phyloP scores from a whole-genome alignment of 2,797 vertebrate genomes.

The Coluber constrictor region DNA sequence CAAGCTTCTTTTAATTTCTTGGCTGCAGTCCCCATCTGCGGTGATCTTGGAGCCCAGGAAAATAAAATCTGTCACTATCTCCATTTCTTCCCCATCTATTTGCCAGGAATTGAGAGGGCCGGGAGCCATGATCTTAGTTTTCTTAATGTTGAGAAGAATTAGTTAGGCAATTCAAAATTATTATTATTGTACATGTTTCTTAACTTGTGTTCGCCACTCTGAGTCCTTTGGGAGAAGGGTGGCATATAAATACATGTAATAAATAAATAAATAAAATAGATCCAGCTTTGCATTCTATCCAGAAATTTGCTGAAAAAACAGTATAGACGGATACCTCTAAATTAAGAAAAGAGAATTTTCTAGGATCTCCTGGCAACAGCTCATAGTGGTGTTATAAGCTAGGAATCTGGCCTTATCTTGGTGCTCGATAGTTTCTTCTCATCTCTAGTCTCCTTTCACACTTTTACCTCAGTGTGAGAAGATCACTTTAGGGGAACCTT shows the following conservation, averaged over 20 bases:
- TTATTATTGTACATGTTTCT: too few species aligned
- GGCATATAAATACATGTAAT: too few species aligned
- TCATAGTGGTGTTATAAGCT: background rate
- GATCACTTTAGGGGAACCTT: background rate
- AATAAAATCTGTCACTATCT: too few species aligned
- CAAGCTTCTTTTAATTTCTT: too few species aligned
- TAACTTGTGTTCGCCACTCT: too few species aligned
- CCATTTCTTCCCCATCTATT: too few species aligned
- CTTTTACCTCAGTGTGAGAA: background rate
- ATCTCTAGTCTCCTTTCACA: background rate
- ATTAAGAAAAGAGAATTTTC: background rate
- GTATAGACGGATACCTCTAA: background rate
- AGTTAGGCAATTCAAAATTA: background rate
- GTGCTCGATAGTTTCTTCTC: background rate
- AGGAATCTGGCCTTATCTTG: background rate
- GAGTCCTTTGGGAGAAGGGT: too few species aligned
- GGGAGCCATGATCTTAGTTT: too few species aligned
- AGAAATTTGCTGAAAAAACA: background rate
- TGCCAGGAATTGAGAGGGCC: too few species aligned
- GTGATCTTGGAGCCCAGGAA: too few species aligned
- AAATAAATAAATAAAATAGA: too few species aligned
- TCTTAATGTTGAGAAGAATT: background rate
- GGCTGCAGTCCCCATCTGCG: too few species aligned
- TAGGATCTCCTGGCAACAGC: background rate
- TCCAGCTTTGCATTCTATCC: background rate